Percentiles rank a stretch among this genome's conserved stretches.
Evolutionary conservation across 2,113 vertebrate genomes (phyloP).

Genomic region (Cinclus cinclus): DNA sequence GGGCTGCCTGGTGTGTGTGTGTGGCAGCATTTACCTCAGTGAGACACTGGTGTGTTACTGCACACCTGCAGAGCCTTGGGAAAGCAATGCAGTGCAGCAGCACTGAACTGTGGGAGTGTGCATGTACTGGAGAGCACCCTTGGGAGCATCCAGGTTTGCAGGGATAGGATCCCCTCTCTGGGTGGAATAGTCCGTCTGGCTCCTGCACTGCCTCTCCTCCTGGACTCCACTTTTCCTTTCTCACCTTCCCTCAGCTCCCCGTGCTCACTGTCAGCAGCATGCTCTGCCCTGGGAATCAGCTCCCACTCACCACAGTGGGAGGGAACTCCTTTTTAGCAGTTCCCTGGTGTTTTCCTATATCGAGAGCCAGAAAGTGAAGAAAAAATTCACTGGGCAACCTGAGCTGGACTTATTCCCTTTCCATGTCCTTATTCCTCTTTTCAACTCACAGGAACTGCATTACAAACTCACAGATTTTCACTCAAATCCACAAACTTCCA

Average conservation of each 20-base stretch:
- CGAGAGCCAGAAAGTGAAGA: not conserved
- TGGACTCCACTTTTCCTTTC: not conserved
- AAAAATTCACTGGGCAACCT: not conserved
- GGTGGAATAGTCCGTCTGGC: not conserved
- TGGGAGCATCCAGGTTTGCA: not conserved
- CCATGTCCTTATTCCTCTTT: not conserved
- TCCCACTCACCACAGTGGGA: slow-evolving; percentile 12
- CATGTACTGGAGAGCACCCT: not conserved
- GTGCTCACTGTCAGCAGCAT: not conserved
- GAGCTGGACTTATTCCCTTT: not conserved
- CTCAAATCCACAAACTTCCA: not conserved
- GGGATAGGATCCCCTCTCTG: not conserved
- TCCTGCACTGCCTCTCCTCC: not conserved
- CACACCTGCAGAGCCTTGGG: not conserved
- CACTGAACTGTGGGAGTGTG: not conserved
- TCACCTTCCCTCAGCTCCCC: not conserved
- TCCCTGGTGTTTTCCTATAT: not conserved
- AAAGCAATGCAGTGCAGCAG: not conserved
- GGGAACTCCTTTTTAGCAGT: not conserved
- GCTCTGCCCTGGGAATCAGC: slow-evolving; percentile 24
- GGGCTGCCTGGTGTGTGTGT: not conserved
- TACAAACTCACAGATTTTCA: not conserved
- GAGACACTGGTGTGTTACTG: not conserved
- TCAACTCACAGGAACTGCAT: not conserved
- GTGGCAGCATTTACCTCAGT: not conserved